phyloP scores from a whole-genome alignment of 1,140 invertebrate genomes.

The Neomicropteryx cornuta region DNA sequence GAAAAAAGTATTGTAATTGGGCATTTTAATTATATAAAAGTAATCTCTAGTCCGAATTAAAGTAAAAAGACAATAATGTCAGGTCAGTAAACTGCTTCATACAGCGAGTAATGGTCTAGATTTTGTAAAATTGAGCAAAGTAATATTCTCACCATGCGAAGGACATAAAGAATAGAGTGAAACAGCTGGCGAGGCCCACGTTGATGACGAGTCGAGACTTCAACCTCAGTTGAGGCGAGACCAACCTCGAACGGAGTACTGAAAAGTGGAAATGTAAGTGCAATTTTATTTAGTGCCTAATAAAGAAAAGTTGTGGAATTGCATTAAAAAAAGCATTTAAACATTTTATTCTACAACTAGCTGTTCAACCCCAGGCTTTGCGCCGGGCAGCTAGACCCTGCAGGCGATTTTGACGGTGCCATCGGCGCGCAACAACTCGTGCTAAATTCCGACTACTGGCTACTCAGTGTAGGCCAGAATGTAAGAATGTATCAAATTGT shows the following conservation, averaged over 20 bases:
- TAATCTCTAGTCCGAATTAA: no score
- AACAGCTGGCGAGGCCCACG: constrained; percentile 30
- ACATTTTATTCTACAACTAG: background rate
- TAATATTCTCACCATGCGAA: constrained; percentile 30
- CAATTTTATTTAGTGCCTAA: no score
- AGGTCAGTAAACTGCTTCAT: no score
- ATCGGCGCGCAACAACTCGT: background rate
- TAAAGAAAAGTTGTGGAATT: constrained; percentile 7
- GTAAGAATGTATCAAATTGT: background rate
- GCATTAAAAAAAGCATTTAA: background rate
- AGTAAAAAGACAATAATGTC: no score
- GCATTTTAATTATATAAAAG: no score
- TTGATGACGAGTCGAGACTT: constrained; percentile 32
- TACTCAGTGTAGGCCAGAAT: background rate
- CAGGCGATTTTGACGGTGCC: background rate
- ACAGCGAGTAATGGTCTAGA: no score
- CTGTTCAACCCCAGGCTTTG: background rate
- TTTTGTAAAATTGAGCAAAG: no score
- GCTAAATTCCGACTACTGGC: no score
- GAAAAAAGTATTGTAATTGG: no score
- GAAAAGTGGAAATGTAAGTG: no score
- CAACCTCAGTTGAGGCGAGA: constrained; percentile 26
- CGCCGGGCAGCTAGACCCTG: background rate
- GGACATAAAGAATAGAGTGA: constrained; percentile 32
- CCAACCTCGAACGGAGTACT: constrained; percentile 30